A percentile compares a stretch with the other conserved stretches of the same genome.
These are phyloP conservation scores for Blennius ocellaris DNA, from an alignment of 2,113 vertebrate species.

Conservation along the genomic window DNA sequence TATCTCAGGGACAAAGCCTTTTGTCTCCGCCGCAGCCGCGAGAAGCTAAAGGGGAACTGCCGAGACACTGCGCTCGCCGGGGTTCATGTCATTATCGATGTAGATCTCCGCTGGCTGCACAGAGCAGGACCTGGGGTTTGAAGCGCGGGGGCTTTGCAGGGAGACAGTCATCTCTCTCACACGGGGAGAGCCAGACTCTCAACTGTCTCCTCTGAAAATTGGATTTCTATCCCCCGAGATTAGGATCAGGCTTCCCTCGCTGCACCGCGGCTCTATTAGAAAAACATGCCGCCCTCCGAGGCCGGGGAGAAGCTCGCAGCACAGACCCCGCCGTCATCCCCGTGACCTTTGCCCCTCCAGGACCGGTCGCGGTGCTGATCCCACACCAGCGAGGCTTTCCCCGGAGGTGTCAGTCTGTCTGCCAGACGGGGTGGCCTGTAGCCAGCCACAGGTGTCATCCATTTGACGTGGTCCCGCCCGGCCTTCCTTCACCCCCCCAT, in stretches of 20 bases:
- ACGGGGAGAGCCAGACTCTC: slow-evolving; percentile 75
- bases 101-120: slow-evolving; percentile 53
- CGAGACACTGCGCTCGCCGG: slow-evolving; percentile 14
- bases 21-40: slow-evolving; percentile 48
- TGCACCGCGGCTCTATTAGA: slow-evolving; percentile 66
- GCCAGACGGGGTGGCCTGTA: slow-evolving; percentile 39
- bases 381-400: slow-evolving; percentile 54
- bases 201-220: slow-evolving; percentile 81
- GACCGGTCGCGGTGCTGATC: slow-evolving; percentile 55
- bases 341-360: slow-evolving; percentile 65
- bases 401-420: slow-evolving; percentile 55
- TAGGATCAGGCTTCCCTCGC: slow-evolving; percentile 71
- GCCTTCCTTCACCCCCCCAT: neutral
- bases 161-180: slow-evolving; percentile 73
- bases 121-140: slow-evolving; percentile 51
- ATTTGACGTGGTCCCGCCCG: slow-evolving; percentile 54
- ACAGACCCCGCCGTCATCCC: slow-evolving; percentile 33
- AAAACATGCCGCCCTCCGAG: slow-evolving; percentile 68
- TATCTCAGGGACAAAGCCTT: slow-evolving; percentile 59
- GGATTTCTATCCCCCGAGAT: slow-evolving; percentile 81
- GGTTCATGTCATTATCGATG: slow-evolving; percentile 65
- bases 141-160: slow-evolving; percentile 65
- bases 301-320: slow-evolving; percentile 37
- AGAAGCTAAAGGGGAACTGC: slow-evolving; percentile 38
- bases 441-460: slow-evolving; percentile 66